Evolutionary conservation across 2,113 vertebrate species (phyloP).

Genomic region (Ageneiosus marmoratus): DNA sequence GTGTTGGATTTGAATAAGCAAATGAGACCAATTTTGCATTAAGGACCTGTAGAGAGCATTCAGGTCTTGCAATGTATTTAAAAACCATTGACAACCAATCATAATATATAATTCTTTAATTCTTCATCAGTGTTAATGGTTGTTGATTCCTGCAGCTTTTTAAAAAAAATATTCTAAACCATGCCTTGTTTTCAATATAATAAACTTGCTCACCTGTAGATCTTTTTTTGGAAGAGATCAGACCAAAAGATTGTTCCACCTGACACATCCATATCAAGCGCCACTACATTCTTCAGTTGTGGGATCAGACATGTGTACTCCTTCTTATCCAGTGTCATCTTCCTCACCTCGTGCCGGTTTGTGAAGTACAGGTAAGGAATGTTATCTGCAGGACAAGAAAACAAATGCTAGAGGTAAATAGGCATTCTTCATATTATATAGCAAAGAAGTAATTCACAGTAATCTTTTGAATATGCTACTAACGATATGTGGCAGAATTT

Average conservation of each 20-base stretch:
- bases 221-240: slow-evolving; percentile 79
- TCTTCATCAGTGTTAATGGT: background rate
- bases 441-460: background rate
- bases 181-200: background rate
- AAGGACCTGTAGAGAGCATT: background rate
- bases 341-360: slow-evolving; percentile 82
- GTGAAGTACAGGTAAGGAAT: slow-evolving; percentile 82
- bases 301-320: slow-evolving; percentile 80
- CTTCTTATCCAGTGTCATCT: slow-evolving; percentile 74
- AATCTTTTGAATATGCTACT: background rate
- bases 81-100: background rate
- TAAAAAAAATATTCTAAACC: too few relatives aligned
- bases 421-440: background rate
- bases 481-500: background rate
- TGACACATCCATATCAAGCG: slow-evolving; percentile 81
- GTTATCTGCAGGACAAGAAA: slow-evolving; percentile 64
- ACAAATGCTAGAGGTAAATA: background rate
- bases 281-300: slow-evolving; percentile 77
- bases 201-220: slow-evolving; percentile 78
- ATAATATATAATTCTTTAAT: background rate
- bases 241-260: slow-evolving; percentile 83
- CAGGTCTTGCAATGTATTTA: background rate
- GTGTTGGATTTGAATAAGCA: background rate
- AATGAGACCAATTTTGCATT: background rate
- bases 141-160: background rate